A percentile compares a stretch with the other conserved stretches of the same genome.
Conservation (phyloP, 2,113 vertebrate species). For the Jacana jacana region DNA sequence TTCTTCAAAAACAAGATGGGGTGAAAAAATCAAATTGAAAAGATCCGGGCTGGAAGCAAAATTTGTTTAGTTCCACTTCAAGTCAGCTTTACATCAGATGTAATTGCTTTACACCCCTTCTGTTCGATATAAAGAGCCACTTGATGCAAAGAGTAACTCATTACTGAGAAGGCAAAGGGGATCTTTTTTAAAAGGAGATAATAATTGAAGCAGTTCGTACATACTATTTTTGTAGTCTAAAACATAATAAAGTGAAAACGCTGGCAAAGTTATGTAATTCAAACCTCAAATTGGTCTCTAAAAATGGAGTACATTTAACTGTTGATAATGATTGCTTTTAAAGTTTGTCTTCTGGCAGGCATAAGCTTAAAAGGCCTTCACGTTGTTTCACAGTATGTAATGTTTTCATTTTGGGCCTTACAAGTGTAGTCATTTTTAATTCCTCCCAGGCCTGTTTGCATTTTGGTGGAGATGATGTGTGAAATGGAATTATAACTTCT, state of each 20-base stretch:
- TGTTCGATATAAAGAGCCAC: constrained; percentile 28
- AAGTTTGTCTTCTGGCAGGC: constrained; percentile 42
- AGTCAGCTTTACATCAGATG: constrained; percentile 56
- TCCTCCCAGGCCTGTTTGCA: neutral
- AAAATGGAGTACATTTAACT: neutral
- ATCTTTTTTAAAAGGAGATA: neutral
- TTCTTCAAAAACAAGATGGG: constrained; percentile 40
- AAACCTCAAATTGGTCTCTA: constrained; percentile 4
- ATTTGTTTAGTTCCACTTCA: constrained; percentile 68
- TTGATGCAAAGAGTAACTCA: constrained; percentile 38
- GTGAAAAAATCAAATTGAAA: constrained; percentile 41
- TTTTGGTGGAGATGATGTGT: constrained; percentile 29
- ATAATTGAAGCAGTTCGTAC: constrained; percentile 32
- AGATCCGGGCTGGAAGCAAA: constrained; percentile 39
- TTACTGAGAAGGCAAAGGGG: constrained; percentile 36
- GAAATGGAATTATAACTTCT: constrained; percentile 25
- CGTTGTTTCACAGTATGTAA: constrained; percentile 4
- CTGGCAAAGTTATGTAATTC: neutral
- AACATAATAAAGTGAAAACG: constrained; percentile 6
- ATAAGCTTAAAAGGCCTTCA: neutral
- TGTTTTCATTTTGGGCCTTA: constrained; percentile 17
- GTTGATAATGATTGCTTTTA: constrained; percentile 38
- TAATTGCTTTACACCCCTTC: constrained; percentile 43
- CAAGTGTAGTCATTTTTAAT: constrained; percentile 33
- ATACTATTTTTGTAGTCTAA: constrained; percentile 37